Evolutionary conservation across 2,113 vertebrate genomes (phyloP).

Genomic region (Bostrychus sinensis): DNA sequence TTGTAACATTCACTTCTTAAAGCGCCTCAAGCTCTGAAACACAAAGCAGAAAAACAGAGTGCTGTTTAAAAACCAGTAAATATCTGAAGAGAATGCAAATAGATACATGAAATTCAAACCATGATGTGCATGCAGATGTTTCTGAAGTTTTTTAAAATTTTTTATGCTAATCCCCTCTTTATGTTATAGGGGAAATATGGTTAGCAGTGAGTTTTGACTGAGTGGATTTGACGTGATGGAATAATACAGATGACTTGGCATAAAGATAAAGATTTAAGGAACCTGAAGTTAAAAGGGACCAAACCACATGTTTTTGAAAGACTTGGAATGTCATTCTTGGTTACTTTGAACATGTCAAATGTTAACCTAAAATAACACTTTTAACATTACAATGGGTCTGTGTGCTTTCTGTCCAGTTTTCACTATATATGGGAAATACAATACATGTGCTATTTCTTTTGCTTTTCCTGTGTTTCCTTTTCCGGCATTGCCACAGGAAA

Average conservation of each 20-base stretch:
- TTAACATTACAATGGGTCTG: too few relatives aligned
- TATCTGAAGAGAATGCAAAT: constrained; percentile 41
- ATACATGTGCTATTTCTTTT: too few relatives aligned
- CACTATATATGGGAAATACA: too few relatives aligned
- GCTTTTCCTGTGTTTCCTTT: too few relatives aligned
- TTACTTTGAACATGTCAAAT: too few relatives aligned
- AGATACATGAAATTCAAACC: constrained; percentile 45
- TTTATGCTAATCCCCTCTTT: constrained; percentile 24
- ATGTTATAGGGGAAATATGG: constrained; percentile 18
- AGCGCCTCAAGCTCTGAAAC: constrained; percentile 29
- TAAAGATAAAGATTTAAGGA: background rate
- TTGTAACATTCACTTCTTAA: constrained; percentile 28
- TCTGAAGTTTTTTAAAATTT: constrained; percentile 39
- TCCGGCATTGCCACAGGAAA: too few relatives aligned
- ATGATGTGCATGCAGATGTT: constrained; percentile 50
- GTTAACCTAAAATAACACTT: too few relatives aligned
- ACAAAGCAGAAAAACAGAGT: constrained; percentile 48
- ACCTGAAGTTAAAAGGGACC: too few relatives aligned
- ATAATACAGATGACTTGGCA: constrained; percentile 17
- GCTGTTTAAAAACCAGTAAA: constrained; percentile 41
- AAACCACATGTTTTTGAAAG: too few relatives aligned
- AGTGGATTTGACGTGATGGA: constrained; percentile 33
- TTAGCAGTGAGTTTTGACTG: constrained; percentile 21
- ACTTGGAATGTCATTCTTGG: background rate
- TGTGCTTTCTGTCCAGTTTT: too few relatives aligned